Percentiles rank a stretch among this genome's conserved stretches.
Evolutionary conservation across 1,140 invertebrate species (phyloP).

Genomic region (Caenorhabditis briggsae): DNA sequence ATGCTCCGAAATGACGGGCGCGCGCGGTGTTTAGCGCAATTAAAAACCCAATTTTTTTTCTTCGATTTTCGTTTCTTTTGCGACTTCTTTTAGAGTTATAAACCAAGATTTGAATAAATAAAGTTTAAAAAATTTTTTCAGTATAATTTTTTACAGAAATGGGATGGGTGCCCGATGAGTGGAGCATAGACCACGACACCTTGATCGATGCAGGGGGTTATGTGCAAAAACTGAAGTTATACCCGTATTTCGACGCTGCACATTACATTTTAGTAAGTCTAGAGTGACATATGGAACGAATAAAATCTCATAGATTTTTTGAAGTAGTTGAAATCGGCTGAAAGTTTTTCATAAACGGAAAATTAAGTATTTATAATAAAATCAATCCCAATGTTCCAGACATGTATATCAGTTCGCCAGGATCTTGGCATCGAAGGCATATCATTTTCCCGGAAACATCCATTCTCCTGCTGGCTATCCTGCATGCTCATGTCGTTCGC

Average conservation of each 20-base stretch:
- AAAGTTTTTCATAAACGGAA: too few relatives aligned
- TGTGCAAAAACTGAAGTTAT: constrained; percentile 98
- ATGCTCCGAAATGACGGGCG: neutral
- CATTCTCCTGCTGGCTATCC: constrained; percentile 96
- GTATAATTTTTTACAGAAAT: constrained; percentile 4
- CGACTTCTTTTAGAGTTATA: neutral
- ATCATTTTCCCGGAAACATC: constrained; percentile 94
- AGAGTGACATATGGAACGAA: neutral
- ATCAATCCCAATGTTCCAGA: constrained; percentile 71
- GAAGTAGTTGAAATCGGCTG: neutral
- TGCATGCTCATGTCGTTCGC: constrained; percentile 96
- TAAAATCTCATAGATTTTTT: neutral
- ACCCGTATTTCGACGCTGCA: constrained; percentile 97
- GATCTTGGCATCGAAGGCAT: constrained; percentile 93
- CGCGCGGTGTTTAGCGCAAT: constrained; percentile 26
- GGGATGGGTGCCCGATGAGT: constrained; percentile 53
- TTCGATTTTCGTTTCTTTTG: neutral
- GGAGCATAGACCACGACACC: constrained; percentile 89
- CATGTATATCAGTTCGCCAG: constrained; percentile 84
- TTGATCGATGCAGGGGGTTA: constrained; percentile 97
- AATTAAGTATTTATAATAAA: neutral
- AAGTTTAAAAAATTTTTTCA: too few relatives aligned
- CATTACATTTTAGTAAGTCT: constrained; percentile 83
- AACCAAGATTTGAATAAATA: neutral
- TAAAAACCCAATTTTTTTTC: constrained; percentile 25